These are phyloP conservation scores for Sylvia borin DNA, from an alignment of 2,797 vertebrate genomes.

Conservation along the genomic window DNA sequence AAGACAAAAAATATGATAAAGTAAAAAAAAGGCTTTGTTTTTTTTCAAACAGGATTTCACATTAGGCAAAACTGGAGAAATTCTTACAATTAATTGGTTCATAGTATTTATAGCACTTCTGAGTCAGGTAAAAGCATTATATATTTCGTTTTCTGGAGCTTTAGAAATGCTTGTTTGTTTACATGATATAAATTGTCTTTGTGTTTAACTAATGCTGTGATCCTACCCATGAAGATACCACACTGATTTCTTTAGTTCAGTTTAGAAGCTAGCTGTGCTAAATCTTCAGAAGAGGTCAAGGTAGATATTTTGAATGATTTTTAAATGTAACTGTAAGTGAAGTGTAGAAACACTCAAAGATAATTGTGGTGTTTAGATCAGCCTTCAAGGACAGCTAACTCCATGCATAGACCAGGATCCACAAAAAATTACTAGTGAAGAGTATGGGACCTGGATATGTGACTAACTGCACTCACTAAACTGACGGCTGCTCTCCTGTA, in stretches of 20 bases:
- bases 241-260: background rate
- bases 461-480: background rate
- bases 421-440: background rate
- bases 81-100: conserved; percentile 84
- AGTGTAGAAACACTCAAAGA: background rate
- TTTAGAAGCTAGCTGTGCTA: background rate
- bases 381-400: background rate
- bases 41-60: conserved; percentile 63
- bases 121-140: conserved; percentile 81
- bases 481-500: background rate
- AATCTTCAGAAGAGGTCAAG: background rate
- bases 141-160: background rate
- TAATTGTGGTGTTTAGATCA: background rate
- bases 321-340: background rate
- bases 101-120: conserved; percentile 88
- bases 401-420: too few relatives aligned
- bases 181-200: background rate
- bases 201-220: background rate
- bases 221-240: background rate
- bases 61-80: conserved; percentile 91
- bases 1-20: background rate
- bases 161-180: background rate
- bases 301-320: background rate
- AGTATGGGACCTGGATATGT: background rate
- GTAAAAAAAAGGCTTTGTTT: background rate